Evolutionary conservation across 1,140 invertebrate species (phyloP).

Genomic region (Zeugodacus cucurbitae): DNA sequence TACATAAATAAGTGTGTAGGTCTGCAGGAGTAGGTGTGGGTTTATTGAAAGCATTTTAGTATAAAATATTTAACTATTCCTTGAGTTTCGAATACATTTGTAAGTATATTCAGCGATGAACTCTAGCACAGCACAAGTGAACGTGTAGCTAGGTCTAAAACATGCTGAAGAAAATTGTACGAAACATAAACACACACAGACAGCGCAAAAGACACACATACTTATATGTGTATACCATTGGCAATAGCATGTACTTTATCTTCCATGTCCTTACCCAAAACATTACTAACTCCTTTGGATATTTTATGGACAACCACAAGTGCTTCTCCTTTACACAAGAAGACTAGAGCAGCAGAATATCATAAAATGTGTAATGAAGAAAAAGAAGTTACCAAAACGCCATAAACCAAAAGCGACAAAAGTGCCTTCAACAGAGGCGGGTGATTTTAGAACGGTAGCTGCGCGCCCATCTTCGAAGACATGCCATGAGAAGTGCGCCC

Average conservation of each 20-base stretch:
- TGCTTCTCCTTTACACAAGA: neutral
- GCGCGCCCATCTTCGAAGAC: too few species aligned
- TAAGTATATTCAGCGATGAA: neutral
- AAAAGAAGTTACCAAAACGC: neutral
- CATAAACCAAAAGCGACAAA: neutral
- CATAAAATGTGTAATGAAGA: neutral
- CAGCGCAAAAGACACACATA: neutral
- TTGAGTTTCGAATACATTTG: constrained; percentile 3
- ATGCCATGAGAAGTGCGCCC: neutral
- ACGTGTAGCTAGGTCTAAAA: neutral
- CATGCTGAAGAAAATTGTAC: neutral
- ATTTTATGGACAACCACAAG: constrained; percentile 40
- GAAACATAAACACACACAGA: neutral
- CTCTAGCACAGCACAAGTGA: neutral
- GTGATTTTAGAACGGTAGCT: too few species aligned
- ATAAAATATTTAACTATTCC: constrained; percentile 36
- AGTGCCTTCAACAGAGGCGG: neutral
- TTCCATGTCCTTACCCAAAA: neutral
- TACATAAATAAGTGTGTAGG: neutral
- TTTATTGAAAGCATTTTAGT: constrained; percentile 2
- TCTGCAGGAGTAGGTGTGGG: neutral
- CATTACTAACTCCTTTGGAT: constrained; percentile 14
- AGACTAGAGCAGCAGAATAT: neutral
- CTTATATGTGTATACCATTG: neutral
- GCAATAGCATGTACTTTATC: neutral